A percentile compares a stretch with the other conserved stretches of the same genome.
Evolutionary conservation across 2,113 vertebrate genomes (phyloP).

Genomic region (Pterophyllum scalare): DNA sequence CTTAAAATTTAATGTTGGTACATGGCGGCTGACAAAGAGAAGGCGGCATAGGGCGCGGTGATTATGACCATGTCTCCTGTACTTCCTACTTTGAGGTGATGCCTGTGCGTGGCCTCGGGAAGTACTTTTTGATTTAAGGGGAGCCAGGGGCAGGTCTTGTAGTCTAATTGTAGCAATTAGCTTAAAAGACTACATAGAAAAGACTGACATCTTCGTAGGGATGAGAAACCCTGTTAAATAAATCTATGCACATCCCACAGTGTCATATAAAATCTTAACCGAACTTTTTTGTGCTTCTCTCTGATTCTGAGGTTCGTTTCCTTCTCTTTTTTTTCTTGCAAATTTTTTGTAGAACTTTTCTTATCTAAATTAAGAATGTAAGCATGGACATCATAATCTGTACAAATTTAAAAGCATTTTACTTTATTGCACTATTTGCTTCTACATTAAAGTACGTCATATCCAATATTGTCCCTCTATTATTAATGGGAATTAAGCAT

Average conservation of each 20-base stretch:
- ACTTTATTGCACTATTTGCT: background rate
- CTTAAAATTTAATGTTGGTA: conserved; percentile 85
- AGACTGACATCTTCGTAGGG: conserved; percentile 27
- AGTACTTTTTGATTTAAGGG: conserved; percentile 46
- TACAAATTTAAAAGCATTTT: background rate
- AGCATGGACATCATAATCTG: background rate
- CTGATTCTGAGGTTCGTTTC: background rate
- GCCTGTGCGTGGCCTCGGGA: conserved; percentile 37
- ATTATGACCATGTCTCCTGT: conserved; percentile 70
- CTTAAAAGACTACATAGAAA: conserved; percentile 36
- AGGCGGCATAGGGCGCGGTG: conserved; percentile 64
- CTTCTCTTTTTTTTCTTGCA: background rate
- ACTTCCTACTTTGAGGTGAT: conserved; percentile 60
- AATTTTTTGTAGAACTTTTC: background rate
- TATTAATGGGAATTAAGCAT: background rate
- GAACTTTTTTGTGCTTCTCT: background rate
- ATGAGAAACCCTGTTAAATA: background rate
- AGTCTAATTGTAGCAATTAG: conserved; percentile 61
- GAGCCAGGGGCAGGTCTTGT: conserved; percentile 47
- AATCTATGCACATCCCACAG: background rate
- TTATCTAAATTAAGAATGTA: background rate
- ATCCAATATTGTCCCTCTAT: background rate
- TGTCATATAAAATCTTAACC: background rate
- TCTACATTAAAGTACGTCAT: background rate
- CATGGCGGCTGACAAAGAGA: conserved; percentile 76